Evolutionary conservation across 2,797 vertebrate species (phyloP), one percentile per base, ranked within the genome.

Genomic region (Pelobates cultripes): DNA sequence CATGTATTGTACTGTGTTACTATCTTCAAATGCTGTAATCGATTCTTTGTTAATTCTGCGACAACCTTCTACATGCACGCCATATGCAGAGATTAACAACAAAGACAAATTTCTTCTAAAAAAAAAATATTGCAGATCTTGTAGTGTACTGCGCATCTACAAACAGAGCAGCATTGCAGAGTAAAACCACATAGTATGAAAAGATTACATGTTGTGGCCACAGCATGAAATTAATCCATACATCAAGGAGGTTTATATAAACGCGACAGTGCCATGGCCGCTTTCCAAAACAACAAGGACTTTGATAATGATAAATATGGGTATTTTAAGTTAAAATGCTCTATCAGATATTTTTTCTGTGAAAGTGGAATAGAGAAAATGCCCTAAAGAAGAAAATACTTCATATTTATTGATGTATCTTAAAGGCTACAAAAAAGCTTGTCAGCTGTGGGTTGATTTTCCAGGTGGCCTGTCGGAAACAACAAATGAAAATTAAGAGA

Each of bases 271-370:
- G 73, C 82, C 82, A 80, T 79, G 82, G 73, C 74, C 74, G 82
- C 67, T 72, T 79, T 84, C 77, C 82, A 84, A 84, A 84, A 79
- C 82, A 84, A 80, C 82, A 80, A 79, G 73, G 67, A 72, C 82
- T 84, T 84, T 84, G 82, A 84, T 84, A 84, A 84, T 84, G 82
- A 84, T 84, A 84, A 84, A 84, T 84, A 84, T 76, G 73, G 68
- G 77, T 80, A 84, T 84, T 84, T 79, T 84, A 84, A 84, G 72
- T 72, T 79, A 79, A 81, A 84, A 84, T 75, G 82, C 77, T 79
- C 77, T 43, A 84, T 76, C 82, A 84, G 73, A 79, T 84, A 79
- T 84, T 84, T 80, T 57, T 4, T 40, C 77, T 84, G 51, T 80
- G 68, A 80, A 84, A 80, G 43, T 57, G 41, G 68, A 84, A 84